A percentile compares a stretch with the other conserved stretches of the same genome.
Evolutionary conservation across 2,888 invertebrate genomes (phyloP).

Genomic region (Alentia gelatinosa): DNA sequence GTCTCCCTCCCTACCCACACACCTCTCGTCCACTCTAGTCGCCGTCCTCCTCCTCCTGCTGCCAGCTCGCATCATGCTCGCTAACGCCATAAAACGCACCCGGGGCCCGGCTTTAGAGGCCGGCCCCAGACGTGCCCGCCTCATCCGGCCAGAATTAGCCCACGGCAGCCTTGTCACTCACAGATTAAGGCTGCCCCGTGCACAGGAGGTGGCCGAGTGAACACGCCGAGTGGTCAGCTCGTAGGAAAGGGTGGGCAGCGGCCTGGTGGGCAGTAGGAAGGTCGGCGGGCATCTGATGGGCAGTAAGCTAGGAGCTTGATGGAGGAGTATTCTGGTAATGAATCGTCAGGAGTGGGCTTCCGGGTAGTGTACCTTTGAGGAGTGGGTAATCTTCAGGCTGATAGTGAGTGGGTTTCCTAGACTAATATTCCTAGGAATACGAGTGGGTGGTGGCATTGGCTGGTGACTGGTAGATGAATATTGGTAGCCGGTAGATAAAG

Average conservation of each 20-base stretch:
- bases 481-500: too few species aligned
- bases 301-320: not conserved
- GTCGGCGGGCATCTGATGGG: not conserved
- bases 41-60: not conserved
- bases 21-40: too few species aligned
- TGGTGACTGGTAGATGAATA: too few species aligned
- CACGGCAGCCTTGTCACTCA: not conserved
- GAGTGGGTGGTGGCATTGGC: too few species aligned
- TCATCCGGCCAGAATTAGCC: not conserved
- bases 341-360: too few species aligned
- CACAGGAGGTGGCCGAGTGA: too few species aligned
- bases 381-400: too few species aligned
- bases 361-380: too few species aligned
- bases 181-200: not conserved
- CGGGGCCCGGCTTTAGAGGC: not conserved
- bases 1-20: too few species aligned
- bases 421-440: too few species aligned
- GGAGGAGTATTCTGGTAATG: not conserved
- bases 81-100: constrained; percentile 19
- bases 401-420: too few species aligned
- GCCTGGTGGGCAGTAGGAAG: not conserved
- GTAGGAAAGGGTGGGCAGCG: not conserved
- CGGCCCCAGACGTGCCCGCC: not conserved
- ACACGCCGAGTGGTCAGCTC: too few species aligned
- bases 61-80: not conserved